Evolutionary conservation across 2,113 vertebrate genomes (phyloP).

Genomic region (Hyla sarda): DNA sequence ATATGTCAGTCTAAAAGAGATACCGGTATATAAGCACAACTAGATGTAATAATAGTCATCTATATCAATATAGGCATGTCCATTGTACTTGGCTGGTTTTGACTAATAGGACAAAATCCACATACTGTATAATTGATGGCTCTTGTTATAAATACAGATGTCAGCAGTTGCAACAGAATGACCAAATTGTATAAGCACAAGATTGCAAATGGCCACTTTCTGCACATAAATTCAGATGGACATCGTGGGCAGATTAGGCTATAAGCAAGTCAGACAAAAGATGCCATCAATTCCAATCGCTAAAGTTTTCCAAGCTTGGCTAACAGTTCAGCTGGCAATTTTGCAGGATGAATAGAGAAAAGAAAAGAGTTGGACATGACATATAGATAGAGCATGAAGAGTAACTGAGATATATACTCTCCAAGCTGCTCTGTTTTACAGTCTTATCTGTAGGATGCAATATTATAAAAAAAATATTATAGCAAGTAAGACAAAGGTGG

Average conservation of each 20-base stretch:
- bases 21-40: not conserved
- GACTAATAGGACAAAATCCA: not conserved
- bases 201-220: constrained; percentile 25
- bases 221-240: constrained; percentile 20
- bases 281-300: constrained; percentile 26
- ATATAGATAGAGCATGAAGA: not conserved
- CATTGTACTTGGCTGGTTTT: not conserved
- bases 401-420: not conserved
- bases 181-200: constrained; percentile 12
- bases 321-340: not conserved
- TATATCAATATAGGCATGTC: not conserved
- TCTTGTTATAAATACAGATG: not conserved
- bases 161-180: constrained; percentile 12
- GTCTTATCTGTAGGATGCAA: not conserved
- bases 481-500: too few species aligned
- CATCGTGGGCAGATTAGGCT: not conserved
- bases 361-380: not conserved
- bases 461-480: not conserved
- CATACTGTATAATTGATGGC: not conserved
- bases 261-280: constrained; percentile 10
- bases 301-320: constrained; percentile 13
- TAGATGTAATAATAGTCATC: constrained; percentile 12
- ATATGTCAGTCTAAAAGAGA: not conserved
- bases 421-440: not conserved
- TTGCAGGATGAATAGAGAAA: not conserved